Base-by-base conservation (phyloP, 92 coral and sea anemone species). In the Porites cylindrica region DNA sequence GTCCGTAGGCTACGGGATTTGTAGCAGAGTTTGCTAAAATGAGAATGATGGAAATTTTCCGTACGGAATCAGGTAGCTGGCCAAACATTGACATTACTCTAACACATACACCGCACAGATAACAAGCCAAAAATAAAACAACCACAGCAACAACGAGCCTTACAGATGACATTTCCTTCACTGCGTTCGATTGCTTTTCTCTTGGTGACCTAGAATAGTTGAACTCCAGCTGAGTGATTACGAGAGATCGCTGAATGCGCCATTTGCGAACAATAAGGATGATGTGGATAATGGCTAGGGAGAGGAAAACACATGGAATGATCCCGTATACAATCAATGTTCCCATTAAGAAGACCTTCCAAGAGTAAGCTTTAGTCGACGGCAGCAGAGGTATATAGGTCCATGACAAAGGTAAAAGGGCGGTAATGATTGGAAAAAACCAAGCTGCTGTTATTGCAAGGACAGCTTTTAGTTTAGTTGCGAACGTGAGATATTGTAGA, bases 181-280 rank as follows among this genome's bases (percentile, higher is more conserved):
- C 79, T 2, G 64, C 58, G 68, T 58, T 24, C 70, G 43, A 47
- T 24, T 67, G 79, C 11, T 59, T 73, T 56, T 56, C 75, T 7
- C 81, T 61, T 43, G 32, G 19, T 38, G 73, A 51, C 9, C 47
- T 50, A 14, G 69, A 78, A 74, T 80, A 74, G 38, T 81, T 81
- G 84, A 80, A 88, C 38, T 80, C 67, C 12, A 88, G 69, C 68
- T 88, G 91, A 13, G 91, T 65, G 67, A 80, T 80, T 74, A 88
- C 66, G 10, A 51, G n/a, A 12, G 86, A 70, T 52, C 83, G 67
- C 53, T 76, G 80, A 1, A 73, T 58, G 17, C 71, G 82, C 54
- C 84, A 83, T 47, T 77, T 77, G 73, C 91, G 91, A 75, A 76
- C 87, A 19, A 81, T 81, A 32, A 70, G 53, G 61, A 81, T 29